Percentiles rank a stretch among this genome's conserved stretches.
These are phyloP conservation scores for Macrobrachium rosenbergii DNA, from an alignment of 1,140 invertebrate species.

Conservation along the genomic window DNA sequence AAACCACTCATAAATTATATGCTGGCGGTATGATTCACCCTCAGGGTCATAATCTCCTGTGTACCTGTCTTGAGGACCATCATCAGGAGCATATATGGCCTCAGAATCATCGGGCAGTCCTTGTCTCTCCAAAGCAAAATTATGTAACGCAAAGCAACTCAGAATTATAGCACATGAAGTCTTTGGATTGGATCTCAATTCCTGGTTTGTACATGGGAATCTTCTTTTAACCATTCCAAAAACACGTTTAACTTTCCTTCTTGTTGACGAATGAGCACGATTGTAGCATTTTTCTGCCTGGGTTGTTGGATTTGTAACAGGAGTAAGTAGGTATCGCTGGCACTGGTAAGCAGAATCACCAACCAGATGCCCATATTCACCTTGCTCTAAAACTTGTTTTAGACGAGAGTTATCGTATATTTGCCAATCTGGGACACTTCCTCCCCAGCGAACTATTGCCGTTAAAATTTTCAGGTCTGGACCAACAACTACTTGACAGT, in stretches of 20 bases:
- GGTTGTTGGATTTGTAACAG: constrained; percentile 30
- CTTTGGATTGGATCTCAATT: constrained; percentile 51
- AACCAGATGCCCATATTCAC: constrained; percentile 54
- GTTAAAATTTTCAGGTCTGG: constrained; percentile 43
- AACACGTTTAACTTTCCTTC: constrained; percentile 22
- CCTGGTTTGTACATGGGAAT: constrained; percentile 46
- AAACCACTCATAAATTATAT: constrained; percentile 57
- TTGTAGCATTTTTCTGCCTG: constrained; percentile 50
- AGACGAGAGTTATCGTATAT: constrained; percentile 49
- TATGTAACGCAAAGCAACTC: constrained; percentile 51
- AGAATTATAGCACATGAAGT: constrained; percentile 52
- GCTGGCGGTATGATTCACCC: constrained; percentile 51
- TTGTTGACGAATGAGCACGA: constrained; percentile 37
- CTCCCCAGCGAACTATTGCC: constrained; percentile 46
- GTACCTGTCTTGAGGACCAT: constrained; percentile 44
- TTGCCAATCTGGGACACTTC: constrained; percentile 44
- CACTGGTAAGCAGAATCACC: constrained; percentile 53
- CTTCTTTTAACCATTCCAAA: constrained; percentile 39
- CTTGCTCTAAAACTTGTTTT: constrained; percentile 44
- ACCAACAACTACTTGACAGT: constrained; percentile 51
- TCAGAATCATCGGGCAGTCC: constrained; percentile 34
- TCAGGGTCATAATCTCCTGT: constrained; percentile 49
- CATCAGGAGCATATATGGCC: constrained; percentile 32
- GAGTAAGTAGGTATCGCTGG: constrained; percentile 48
- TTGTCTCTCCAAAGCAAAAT: constrained; percentile 46